Conservation (phyloP, 2,797 vertebrate species). For the Typhlichthys subterraneus region DNA sequence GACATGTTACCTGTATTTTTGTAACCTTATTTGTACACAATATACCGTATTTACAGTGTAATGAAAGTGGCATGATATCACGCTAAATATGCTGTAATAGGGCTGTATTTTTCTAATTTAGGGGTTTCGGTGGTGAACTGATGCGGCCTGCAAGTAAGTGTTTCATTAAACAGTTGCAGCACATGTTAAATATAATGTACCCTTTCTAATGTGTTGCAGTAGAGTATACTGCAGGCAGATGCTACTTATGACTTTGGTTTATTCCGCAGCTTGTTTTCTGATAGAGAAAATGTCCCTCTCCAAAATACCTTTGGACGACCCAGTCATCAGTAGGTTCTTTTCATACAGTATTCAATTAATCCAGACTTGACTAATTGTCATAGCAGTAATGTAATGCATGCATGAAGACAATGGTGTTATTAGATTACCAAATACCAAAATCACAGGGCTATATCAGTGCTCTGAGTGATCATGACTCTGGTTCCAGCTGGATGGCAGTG, state of each 20-base stretch:
- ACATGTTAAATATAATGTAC: neutral
- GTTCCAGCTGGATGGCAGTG: conserved; percentile 88
- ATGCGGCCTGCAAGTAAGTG: conserved; percentile 92
- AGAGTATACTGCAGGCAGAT: neutral
- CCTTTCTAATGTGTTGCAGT: neutral
- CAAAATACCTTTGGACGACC: conserved; percentile 87
- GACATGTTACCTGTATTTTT: neutral
- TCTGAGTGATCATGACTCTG: neutral
- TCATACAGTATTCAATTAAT: neutral
- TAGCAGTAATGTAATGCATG: too few relatives aligned
- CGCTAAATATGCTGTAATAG: neutral
- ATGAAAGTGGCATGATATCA: neutral
- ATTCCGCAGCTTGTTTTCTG: conserved; percentile 84
- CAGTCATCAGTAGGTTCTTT: conserved; percentile 81
- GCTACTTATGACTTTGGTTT: neutral
- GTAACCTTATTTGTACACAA: neutral
- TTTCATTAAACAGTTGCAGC: neutral
- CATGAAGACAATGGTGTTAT: too few relatives aligned
- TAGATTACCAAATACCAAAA: too few relatives aligned
- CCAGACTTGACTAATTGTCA: too few relatives aligned
- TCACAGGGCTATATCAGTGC: too few relatives aligned
- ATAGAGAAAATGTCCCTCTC: conserved; percentile 91
- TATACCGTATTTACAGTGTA: neutral
- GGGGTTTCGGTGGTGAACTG: conserved; percentile 91
- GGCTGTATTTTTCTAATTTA: conserved; percentile 50